Evolutionary conservation across 2,888 invertebrate genomes (phyloP).

Genomic region (Liposcelis brunnea): DNA sequence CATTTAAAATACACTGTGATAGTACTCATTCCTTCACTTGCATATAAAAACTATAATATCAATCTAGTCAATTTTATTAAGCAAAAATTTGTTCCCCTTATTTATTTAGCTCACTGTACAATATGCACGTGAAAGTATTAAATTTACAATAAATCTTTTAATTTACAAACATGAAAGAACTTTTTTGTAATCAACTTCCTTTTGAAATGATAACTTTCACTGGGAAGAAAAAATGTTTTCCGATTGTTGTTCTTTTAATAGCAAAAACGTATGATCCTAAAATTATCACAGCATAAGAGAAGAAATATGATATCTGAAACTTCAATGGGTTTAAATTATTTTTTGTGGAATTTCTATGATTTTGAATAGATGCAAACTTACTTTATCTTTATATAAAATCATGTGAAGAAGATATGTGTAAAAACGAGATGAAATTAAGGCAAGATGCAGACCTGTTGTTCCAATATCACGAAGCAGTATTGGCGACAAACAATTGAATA

Average conservation of each 20-base stretch:
- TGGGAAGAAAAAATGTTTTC: conserved; percentile 4
- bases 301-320: conserved; percentile 69
- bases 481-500: conserved; percentile 59
- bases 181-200: no score
- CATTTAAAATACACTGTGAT: no score
- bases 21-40: no score
- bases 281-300: conserved; percentile 60
- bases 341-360: neutral
- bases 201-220: neutral
- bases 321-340: conserved; percentile 28
- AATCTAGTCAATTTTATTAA: no score
- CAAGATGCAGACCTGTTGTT: conserved; percentile 66
- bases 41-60: no score
- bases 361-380: neutral
- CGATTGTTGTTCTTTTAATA: conserved; percentile 38
- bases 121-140: no score
- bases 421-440: conserved; percentile 67
- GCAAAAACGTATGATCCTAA: conserved; percentile 50
- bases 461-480: conserved; percentile 58
- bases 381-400: neutral
- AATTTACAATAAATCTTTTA: no score
- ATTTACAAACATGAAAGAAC: no score
- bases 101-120: no score
- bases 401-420: conserved; percentile 34
- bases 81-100: no score